These are phyloP conservation scores for Athalia circularis DNA, from an alignment of 2,888 invertebrate species.

Conservation along the genomic window DNA sequence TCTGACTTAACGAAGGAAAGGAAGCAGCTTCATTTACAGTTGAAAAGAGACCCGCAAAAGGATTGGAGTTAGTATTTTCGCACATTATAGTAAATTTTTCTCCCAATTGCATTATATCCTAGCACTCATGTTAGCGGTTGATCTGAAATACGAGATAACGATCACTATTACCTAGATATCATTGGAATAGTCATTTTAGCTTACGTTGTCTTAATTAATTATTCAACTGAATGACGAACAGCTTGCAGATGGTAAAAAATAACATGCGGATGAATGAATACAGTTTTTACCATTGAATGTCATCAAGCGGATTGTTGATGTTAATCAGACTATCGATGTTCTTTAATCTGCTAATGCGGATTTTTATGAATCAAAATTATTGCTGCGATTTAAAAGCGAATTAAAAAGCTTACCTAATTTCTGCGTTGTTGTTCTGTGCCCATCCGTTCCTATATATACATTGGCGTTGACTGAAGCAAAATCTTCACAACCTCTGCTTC, in stretches of 20 bases:
- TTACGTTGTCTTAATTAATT: conserved; percentile 32
- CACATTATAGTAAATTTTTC: conserved; percentile 59
- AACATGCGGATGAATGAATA: no score
- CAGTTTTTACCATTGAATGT: no score
- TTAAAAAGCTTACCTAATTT: no score
- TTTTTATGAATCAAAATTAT: no score
- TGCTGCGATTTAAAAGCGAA: no score
- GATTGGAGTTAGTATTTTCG: conserved; percentile 71
- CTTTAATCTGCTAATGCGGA: no score
- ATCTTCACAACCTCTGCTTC: no score
- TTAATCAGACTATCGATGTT: no score
- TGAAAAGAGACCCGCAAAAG: conserved; percentile 72
- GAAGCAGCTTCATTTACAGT: conserved; percentile 63
- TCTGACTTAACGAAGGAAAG: conserved; percentile 58
- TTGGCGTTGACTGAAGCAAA: no score
- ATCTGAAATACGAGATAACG: neutral
- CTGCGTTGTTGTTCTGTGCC: no score
- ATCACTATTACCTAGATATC: neutral
- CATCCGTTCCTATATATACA: no score
- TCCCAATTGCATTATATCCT: neutral
- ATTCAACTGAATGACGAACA: neutral
- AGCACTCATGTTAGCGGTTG: conserved; percentile 9
- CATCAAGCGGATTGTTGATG: no score
- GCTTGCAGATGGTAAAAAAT: neutral
- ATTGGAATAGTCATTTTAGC: neutral